Evolutionary conservation across 2,113 vertebrate species (phyloP).

Genomic region (Montifringilla adamsi): DNA sequence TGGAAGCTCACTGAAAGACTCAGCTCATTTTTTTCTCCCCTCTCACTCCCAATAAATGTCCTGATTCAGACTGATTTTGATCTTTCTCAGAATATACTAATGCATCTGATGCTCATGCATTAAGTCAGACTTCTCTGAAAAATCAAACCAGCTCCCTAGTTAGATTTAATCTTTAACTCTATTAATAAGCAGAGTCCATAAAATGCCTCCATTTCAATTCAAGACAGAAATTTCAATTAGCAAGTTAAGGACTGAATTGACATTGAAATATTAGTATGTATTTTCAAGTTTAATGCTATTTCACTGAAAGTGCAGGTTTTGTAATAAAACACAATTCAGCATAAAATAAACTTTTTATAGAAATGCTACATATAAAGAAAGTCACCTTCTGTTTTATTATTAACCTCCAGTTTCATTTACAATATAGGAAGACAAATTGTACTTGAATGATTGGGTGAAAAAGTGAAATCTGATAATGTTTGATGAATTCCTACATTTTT

Average conservation of each 20-base stretch:
- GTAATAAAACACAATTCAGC: constrained; percentile 3
- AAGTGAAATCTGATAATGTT: not conserved
- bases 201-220: constrained; percentile 28
- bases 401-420: not conserved
- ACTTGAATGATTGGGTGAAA: not conserved
- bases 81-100: not conserved
- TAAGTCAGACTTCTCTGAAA: not conserved
- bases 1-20: not conserved
- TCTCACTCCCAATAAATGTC: not conserved
- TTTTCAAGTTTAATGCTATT: not conserved
- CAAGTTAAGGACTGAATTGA: constrained; percentile 2
- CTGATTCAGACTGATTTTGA: not conserved
- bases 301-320: not conserved
- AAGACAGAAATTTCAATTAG: constrained; percentile 9
- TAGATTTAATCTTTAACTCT: not conserved
- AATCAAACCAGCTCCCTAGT: not conserved
- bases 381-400: not conserved
- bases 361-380: not conserved
- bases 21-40: not conserved
- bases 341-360: not conserved
- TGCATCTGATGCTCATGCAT: not conserved
- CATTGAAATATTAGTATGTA: not conserved
- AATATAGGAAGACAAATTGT: not conserved
- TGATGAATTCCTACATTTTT: not conserved
- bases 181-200: not conserved